Percentiles rank a stretch among this genome's conserved stretches.
phyloP scores from a whole-genome alignment of 2,888 invertebrate species.

The Drosophila bunnanda region DNA sequence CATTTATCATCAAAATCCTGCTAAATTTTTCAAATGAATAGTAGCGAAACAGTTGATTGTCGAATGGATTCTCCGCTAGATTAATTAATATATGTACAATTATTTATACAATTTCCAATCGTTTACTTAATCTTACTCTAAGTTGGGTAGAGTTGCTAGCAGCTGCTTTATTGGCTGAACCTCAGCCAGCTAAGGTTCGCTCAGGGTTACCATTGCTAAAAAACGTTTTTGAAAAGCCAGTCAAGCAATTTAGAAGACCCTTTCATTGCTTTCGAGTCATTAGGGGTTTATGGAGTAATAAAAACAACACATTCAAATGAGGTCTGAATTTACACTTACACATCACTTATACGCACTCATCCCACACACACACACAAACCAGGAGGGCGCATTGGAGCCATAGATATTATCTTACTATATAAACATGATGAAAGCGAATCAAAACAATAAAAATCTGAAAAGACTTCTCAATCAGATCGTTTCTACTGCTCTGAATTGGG shows the following conservation, averaged over 20 bases:
- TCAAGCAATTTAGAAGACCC: constrained; percentile 40
- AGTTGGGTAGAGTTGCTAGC: constrained; percentile 36
- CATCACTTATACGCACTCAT: constrained; percentile 3
- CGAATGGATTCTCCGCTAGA: constrained; percentile 74
- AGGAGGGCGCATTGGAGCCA: constrained; percentile 11
- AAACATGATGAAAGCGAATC: constrained; percentile 40
- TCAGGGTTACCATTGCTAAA: constrained; percentile 46
- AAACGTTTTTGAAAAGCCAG: constrained; percentile 13
- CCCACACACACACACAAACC: constrained; percentile 4
- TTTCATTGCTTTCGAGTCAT: constrained; percentile 16
- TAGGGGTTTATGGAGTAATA: constrained; percentile 26
- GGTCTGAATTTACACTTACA: constrained; percentile 18
- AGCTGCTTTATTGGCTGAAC: constrained; percentile 2
- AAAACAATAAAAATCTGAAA: constrained; percentile 55
- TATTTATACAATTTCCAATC: constrained; percentile 66
- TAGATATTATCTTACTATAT: constrained; percentile 39
- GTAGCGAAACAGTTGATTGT: constrained; percentile 55
- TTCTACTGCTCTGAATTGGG: constrained; percentile 12
- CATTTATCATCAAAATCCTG: constrained; percentile 47
- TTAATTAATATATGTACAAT: constrained; percentile 64
- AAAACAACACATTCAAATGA: constrained; percentile 25
- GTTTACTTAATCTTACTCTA: constrained; percentile 51
- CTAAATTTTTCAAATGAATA: constrained; percentile 10
- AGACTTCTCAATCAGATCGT: constrained; percentile 44
- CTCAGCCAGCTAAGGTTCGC: constrained; percentile 19